A percentile compares a stretch with the other conserved stretches of the same genome.
Evolutionary conservation across 2,113 vertebrate genomes (phyloP).

Genomic region (Microtus oregoni): DNA sequence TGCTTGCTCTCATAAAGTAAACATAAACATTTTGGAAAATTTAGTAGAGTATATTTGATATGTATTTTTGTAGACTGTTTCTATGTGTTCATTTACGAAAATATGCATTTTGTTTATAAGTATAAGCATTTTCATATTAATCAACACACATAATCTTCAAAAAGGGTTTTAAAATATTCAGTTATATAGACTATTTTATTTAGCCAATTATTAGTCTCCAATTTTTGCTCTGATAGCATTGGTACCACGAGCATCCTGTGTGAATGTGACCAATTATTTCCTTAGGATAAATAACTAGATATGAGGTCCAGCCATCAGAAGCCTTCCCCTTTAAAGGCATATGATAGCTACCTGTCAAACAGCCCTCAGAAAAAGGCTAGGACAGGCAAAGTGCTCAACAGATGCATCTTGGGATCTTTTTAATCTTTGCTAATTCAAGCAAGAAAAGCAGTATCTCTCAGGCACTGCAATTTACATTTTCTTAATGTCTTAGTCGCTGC

Average conservation of each 20-base stretch:
- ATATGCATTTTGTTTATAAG: constrained; percentile 40
- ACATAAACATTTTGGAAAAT: constrained; percentile 24
- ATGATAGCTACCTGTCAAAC: constrained; percentile 50
- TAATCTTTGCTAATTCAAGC: constrained; percentile 25
- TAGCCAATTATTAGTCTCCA: constrained; percentile 38
- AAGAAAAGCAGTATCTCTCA: constrained; percentile 11
- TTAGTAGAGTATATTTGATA: constrained; percentile 30
- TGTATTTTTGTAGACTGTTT: background rate
- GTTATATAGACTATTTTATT: constrained; percentile 24
- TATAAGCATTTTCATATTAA: background rate
- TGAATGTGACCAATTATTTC: constrained; percentile 65
- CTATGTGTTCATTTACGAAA: constrained; percentile 48
- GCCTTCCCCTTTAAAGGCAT: background rate
- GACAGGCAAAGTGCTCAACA: background rate
- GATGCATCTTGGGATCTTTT: constrained; percentile 20
- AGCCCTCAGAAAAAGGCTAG: background rate
- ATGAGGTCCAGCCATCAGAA: constrained; percentile 14
- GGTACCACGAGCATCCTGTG: constrained; percentile 30
- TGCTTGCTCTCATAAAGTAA: constrained; percentile 12
- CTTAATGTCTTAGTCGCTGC: background rate
- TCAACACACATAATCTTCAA: constrained; percentile 31
- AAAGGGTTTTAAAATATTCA: background rate
- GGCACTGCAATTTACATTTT: constrained; percentile 18
- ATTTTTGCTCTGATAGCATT: constrained; percentile 57
- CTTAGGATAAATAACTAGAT: constrained; percentile 57